Percentiles rank a stretch among this genome's conserved stretches.
Conservation (phyloP, 2,888 invertebrate genomes). For the Parascotia fuliginaria region DNA sequence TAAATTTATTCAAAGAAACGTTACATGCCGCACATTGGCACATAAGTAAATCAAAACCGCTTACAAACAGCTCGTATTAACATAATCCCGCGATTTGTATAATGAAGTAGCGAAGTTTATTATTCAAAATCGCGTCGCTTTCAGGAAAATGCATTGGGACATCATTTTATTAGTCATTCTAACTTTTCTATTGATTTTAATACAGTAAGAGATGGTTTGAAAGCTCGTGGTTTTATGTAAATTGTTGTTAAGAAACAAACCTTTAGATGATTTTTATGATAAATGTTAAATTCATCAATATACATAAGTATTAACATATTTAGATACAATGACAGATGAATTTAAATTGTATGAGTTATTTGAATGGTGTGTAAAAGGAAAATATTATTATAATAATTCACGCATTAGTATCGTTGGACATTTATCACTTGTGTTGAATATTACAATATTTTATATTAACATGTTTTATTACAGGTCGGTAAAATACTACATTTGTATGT, state of each 20-base stretch:
- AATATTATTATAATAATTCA: conserved; percentile 32
- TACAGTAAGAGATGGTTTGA: conserved; percentile 42
- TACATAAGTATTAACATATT: conserved; percentile 29
- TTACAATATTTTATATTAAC: conserved; percentile 29
- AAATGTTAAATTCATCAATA: conserved; percentile 39
- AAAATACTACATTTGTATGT: conserved; percentile 14
- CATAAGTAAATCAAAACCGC: conserved; percentile 79
- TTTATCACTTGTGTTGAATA: conserved; percentile 21
- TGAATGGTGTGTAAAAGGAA: conserved; percentile 23
- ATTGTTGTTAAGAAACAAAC: conserved; percentile 35
- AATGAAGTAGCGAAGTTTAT: conserved; percentile 75
- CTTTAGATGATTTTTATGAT: conserved; percentile 41
- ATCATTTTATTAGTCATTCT: conserved; percentile 60
- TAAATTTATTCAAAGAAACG: conserved; percentile 77
- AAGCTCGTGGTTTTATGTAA: conserved; percentile 53
- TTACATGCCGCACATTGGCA: conserved; percentile 65
- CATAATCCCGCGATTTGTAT: conserved; percentile 83
- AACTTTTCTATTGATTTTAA: conserved; percentile 52
- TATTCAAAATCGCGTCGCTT: conserved; percentile 68
- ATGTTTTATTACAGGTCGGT: conserved; percentile 5
- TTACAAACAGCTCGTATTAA: conserved; percentile 77
- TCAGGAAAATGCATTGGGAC: conserved; percentile 61
- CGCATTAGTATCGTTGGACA: conserved; percentile 21
- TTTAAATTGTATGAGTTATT: conserved; percentile 24
- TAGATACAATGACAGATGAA: conserved; percentile 29